These are phyloP conservation scores for Odontothrips loti DNA, from an alignment of 2,888 invertebrate genomes.

Conservation along the genomic window DNA sequence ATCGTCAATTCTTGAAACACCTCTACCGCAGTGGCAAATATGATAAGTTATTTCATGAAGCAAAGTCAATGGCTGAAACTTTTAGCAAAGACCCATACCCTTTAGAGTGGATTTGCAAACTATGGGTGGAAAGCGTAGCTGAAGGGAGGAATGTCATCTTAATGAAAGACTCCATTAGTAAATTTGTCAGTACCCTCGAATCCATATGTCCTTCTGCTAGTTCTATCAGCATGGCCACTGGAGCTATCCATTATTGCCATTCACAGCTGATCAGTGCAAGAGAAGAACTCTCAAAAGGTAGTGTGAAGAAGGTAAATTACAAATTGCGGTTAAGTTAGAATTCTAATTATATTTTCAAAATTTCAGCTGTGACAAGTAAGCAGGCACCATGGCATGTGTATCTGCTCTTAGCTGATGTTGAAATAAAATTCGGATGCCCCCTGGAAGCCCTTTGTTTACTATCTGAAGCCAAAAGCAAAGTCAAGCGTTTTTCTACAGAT, in stretches of 20 bases:
- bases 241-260: conserved; percentile 29
- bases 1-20: conserved; percentile 44
- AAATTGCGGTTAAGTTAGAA: too few relatives aligned
- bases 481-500: conserved; percentile 40
- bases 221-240: conserved; percentile 10
- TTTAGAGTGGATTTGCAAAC: conserved; percentile 60
- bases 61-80: conserved; percentile 50
- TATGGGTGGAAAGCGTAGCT: conserved; percentile 50
- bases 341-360: too few relatives aligned
- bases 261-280: not conserved
- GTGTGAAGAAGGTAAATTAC: not conserved
- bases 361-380: not conserved
- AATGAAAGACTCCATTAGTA: conserved; percentile 24
- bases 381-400: conserved; percentile 1
- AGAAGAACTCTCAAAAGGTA: not conserved
- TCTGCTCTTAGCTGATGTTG: not conserved
- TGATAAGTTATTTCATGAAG: conserved; percentile 47
- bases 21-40: conserved; percentile 50
- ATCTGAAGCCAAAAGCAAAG: not conserved
- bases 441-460: not conserved
- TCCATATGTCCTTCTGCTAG: not conserved
- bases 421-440: not conserved
- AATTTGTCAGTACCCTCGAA: not conserved
- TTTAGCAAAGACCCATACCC: conserved; percentile 52
- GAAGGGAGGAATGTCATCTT: conserved; percentile 39